Base-by-base conservation (phyloP, 2,113 vertebrate species). In the Phylloscopus whistleri region DNA sequence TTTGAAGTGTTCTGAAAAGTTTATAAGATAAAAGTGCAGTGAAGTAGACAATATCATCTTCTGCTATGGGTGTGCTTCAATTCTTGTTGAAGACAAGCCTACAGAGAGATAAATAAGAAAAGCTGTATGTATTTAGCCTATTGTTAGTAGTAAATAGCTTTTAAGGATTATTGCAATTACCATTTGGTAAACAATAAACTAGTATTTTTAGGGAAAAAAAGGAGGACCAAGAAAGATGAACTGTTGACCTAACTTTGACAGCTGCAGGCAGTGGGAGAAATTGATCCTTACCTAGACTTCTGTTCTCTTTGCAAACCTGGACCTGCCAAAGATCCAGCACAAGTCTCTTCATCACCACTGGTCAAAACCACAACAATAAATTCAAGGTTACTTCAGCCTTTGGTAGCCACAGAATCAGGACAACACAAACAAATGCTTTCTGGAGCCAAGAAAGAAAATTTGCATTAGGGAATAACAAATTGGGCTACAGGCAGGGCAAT, bases 401-500 rank as follows among this genome's bases (percentile, higher is more conserved):
- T 35, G 37, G 19, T 72, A 64, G 56, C 6, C 49, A 60, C 30
- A 48, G 48, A 68, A 68, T 74, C 46, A 72, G 21, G 7, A 33
- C 19, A 48, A 51, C 33, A 23, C 24, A n/a, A 51, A 41, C 23
- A 84, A 68, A 41, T 37, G 19, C 22, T 21, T 94, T 82, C 11
- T 67, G 48, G 35, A 89, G 30, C 11, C 30, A 49, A 31, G 15
- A 75, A 66, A 31, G 20, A n/a, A 17, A 49, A 52, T 17, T 59
- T 52, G 23, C 28, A 9, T 88, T 79, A 43, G 37, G 19, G 19
- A 69, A 11, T 87, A 46, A 56, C 10, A 44, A 11, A 43, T 6
- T n/a, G 41, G 11, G 14, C 39, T 70, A 6, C 10, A 51, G 48
- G 15, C 33, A 44, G 0, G 1, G n/a, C 22, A 73, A 1, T 30